Base-by-base conservation (phyloP, 2,797 vertebrate species). In the Hippoglossus hippoglossus region DNA sequence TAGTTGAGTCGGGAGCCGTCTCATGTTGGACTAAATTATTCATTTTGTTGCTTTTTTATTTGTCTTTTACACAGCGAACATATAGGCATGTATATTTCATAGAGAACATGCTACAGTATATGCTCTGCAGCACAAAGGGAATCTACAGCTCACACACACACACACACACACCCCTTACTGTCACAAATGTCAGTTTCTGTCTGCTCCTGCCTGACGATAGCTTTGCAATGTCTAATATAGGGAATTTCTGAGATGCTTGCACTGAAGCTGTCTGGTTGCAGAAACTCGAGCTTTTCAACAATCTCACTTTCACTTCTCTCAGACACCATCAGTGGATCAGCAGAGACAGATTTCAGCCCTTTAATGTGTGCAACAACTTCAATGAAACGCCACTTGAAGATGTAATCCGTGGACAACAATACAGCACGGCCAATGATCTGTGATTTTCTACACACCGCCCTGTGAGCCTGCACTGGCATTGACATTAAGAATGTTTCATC, bases 81-180 rank as follows among this genome's bases (percentile, higher is more conserved):
- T 59, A 24, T 49, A 50, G n/a, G 3, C 64, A 68, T 82, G 25
- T 74, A 76, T 68, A 71, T 84, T 79, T 81, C 39, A 83, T 1
- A n/a, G 47, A 21, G 26, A 28, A 21, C 67, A 46, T 58, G 24
- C 39, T 21, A 46, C 18, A 46, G 15, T 5, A 12, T 22, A 26
- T 0, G 28, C 56, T 69, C 31, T 44, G 67, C 8, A 21, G 56
- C 25, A 6, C 13, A 50, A 47, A 68, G 61, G 36, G 67, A 54
- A 62, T 74, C 22, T 60, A 54, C 46, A 76, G 36, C 2, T 10
- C 3, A 16, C 31, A 34, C 55, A 0, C 34, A 10, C 21, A 19
- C 1, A 22, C 34, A 3, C 2, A 8, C 18, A 39, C 36, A 21
- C 24, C 5, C 16, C 21, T 19, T 18, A 4, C 4, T 16, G 18